Base-by-base conservation (phyloP, 2,797 vertebrate species). In the Dendrocincla fuliginosa region DNA sequence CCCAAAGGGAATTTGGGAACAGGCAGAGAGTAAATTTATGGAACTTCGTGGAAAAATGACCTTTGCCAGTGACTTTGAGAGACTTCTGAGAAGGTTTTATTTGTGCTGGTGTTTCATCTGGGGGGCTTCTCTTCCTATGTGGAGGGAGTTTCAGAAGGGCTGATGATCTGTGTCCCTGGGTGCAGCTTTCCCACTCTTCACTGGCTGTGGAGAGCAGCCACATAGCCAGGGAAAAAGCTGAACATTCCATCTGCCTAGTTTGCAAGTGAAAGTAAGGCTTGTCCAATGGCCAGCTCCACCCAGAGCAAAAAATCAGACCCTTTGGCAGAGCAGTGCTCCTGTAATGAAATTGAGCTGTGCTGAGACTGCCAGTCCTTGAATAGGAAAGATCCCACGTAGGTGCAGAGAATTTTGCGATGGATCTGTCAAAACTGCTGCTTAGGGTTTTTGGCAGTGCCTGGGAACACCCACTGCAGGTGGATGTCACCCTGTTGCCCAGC, bases 251-350 rank as follows among this genome's bases (percentile, higher is more conserved):
- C 87, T 33, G 90, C 93, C 92, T 88, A 61, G 49, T 95, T 85
- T 95, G 91, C 82, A 77, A 95, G 87, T 89, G 93, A 96, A 91
- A 96, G 93, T 91, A 74, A 84, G 57, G 63, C 49, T 95, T 95
- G 92, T 93, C 33, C 1, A 4, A 23, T 59, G 63, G 94, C 95
- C 94, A 97, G 79, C 87, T 92, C 84, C 93, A 77, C 84, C 89
- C 88, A 74, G 71, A 90, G 83, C 90, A 94, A 80, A 96, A 97
- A 96, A 90, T 95, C 95, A 96, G 90, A 90, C 35, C 57, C 33
- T 86, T 88, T 93, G 95, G 93, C 95, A 64, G 61, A 49, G 71
- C 1, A 0, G 13, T 55, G 53, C 91, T 89, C 44, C 81, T 93
- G 73, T 85, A 93, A 91, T 92, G 89, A 80, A 94, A 90, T 76